Evolutionary conservation across 2,888 invertebrate species (phyloP).

Genomic region (Plagiodera versicolora): DNA sequence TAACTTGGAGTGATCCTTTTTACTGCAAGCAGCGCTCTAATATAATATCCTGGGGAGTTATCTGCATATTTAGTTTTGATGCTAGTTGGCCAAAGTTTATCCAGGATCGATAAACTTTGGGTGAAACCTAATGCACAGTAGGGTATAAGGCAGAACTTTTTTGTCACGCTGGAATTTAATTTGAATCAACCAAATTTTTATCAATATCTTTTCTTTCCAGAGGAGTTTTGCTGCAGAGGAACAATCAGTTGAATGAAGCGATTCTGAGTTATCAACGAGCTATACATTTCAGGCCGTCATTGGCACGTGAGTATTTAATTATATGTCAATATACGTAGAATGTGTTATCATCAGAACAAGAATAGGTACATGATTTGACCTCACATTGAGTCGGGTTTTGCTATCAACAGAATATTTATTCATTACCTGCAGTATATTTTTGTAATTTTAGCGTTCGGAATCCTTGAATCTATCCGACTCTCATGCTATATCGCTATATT

Average conservation of each 20-base stretch:
- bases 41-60: neutral
- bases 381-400: no score
- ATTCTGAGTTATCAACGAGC: constrained; percentile 89
- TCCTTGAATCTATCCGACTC: no score
- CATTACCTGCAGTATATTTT: no score
- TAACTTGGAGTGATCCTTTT: neutral
- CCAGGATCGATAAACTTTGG: neutral
- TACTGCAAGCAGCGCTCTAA: neutral
- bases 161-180: neutral
- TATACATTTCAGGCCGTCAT: constrained; percentile 88
- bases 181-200: neutral
- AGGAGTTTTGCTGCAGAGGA: constrained; percentile 88
- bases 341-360: no score
- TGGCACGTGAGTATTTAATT: constrained; percentile 81
- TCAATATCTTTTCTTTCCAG: constrained; percentile 60
- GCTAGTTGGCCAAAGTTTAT: neutral
- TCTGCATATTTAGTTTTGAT: neutral
- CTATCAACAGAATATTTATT: no score
- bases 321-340: no score
- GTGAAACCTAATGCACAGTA: neutral
- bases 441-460: no score
- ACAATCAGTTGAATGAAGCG: constrained; percentile 84
- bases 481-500: no score
- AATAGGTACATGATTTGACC: no score
- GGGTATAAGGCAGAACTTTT: neutral